Conservation (phyloP, 1,140 invertebrate species). For the Drosophila arizonae region DNA sequence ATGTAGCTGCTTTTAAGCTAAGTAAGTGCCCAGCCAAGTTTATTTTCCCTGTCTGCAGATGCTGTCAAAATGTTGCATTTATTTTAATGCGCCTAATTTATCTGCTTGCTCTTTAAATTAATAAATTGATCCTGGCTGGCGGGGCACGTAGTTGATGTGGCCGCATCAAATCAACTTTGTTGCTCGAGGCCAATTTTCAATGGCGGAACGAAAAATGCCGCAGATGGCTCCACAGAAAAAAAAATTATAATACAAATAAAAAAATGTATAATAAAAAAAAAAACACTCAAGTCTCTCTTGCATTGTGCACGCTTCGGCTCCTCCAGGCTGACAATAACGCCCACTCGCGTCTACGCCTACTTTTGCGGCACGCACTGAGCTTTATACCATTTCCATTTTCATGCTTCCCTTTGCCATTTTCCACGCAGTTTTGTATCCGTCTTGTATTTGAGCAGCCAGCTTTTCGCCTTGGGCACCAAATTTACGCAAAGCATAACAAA, state of each 20-base stretch:
- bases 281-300: constrained; percentile 20
- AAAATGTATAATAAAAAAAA: constrained; percentile 6
- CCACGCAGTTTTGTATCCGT: not conserved
- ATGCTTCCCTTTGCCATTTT: not conserved
- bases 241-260: constrained; percentile 14
- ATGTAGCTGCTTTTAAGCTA: no score
- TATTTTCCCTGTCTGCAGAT: no score
- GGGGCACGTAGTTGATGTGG: not conserved
- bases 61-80: no score
- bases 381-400: constrained; percentile 28
- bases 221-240: constrained; percentile 50
- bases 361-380: not conserved
- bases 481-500: constrained; percentile 71
- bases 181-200: constrained; percentile 57
- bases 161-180: constrained; percentile 61
- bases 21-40: not conserved
- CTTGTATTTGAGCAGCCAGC: constrained; percentile 13
- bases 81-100: constrained; percentile 37
- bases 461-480: constrained; percentile 52
- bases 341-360: constrained; percentile 4
- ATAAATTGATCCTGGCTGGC: constrained; percentile 23
- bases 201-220: constrained; percentile 49
- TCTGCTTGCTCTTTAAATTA: constrained; percentile 19
- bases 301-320: constrained; percentile 16
- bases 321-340: constrained; percentile 10